Evolutionary conservation across 2,113 vertebrate genomes (phyloP).

Genomic region (Larimichthys crocea): DNA sequence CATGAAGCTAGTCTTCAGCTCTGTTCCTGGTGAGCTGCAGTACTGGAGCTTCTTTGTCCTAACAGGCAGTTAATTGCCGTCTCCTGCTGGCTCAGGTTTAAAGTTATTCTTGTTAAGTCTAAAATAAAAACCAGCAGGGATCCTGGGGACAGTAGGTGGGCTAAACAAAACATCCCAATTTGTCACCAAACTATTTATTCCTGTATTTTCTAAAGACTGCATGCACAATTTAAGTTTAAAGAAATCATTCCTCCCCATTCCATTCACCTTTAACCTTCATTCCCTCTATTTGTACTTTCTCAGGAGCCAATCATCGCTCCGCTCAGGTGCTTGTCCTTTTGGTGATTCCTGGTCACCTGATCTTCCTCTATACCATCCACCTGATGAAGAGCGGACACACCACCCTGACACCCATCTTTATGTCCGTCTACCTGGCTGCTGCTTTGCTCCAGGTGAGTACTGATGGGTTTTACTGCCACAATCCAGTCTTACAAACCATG

Average conservation of each 20-base stretch:
- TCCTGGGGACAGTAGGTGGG: neutral
- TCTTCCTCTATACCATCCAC: constrained; percentile 97
- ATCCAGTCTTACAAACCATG: too few species aligned
- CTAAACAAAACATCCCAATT: neutral
- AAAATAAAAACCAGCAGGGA: constrained; percentile 18
- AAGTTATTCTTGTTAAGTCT: constrained; percentile 6
- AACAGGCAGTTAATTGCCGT: neutral
- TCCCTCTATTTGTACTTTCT: neutral
- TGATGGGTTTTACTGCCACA: too few species aligned
- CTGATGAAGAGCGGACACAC: constrained; percentile 98
- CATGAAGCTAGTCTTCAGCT: neutral
- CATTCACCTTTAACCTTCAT: neutral
- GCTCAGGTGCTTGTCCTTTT: constrained; percentile 94
- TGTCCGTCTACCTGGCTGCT: constrained; percentile 91
- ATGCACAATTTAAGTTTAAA: neutral
- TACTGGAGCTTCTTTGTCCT: neutral
- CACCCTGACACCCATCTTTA: constrained; percentile 92
- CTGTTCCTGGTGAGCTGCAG: constrained; percentile 2
- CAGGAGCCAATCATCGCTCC: constrained; percentile 96
- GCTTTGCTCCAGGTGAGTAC: constrained; percentile 92
- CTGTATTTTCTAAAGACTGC: neutral
- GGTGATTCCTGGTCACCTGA: constrained; percentile 93
- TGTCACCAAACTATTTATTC: neutral
- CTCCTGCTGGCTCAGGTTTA: constrained; percentile 2
- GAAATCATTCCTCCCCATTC: neutral